Evolutionary conservation across 2,888 invertebrate genomes (phyloP), one percentile per base, ranked within the genome.

Genomic region (Leptopilina syphax): DNA sequence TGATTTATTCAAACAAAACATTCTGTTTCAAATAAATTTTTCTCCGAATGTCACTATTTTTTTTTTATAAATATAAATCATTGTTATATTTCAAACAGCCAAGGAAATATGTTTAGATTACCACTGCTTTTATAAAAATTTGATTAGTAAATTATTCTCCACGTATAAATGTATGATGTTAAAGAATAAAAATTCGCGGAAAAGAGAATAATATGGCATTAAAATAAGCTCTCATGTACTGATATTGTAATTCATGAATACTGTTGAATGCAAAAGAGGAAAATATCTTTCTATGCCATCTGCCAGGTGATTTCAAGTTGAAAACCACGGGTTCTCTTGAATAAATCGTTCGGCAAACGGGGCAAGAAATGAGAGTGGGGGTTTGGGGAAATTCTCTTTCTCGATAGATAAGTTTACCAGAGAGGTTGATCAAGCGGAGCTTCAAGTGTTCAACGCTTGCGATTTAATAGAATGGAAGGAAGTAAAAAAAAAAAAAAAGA

Each of bases 381-480:
- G 50, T 50, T 50, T 7, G 44, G 44, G 70, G 54, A 70, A 70
- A 70, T 27, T 73, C 57, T 54, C 24, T 24, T 63, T 63, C 50
- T 57, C 70, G 70, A 73, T 73, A 73, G 70, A 73, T 73, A 73
- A 57, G 57, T 73, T 73, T 57, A 73, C 70, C 54, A 50, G 34
- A 27, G 70, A 73, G 54, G 70, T 73, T 73, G 54, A 73, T 73
- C 70, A 73, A 70, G 54, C 54, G 70, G 12, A 34, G 70, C 70
- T 54, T 57, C 13, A 73, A 73, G 70, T 73, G 70, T 57, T 73
- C 70, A 73, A 73, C 70, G 70, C 70, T 73, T 57, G 54, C 54
- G 70, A 73, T 73, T 73, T 73, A 73, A 73, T 73, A 73, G 70
- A 73, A 73, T 73, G 57, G 70, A 73, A 73, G 54, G 50, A 70